Conservation (phyloP, 2,797 vertebrate species). For the Gorsachius magnificus region DNA sequence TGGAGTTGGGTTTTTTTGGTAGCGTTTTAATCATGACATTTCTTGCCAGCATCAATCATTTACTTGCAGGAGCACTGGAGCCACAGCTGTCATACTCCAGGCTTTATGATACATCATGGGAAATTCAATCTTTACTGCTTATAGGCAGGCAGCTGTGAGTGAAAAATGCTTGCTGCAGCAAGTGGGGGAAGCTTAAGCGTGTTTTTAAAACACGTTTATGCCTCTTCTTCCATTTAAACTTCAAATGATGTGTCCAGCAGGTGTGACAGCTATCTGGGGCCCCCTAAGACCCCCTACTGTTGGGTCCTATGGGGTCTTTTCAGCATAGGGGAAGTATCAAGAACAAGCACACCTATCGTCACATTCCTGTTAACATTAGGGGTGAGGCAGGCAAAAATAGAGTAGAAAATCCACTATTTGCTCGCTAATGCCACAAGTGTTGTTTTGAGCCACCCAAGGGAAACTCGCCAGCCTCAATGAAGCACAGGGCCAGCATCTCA, state of each 20-base stretch:
- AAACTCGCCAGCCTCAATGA: neutral
- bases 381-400: neutral
- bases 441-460: neutral
- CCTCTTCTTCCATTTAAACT: neutral
- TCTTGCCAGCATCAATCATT: conserved; percentile 11
- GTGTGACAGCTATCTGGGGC: neutral
- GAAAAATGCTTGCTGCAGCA: neutral
- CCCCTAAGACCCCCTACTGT: neutral
- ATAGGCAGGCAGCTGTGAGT: neutral
- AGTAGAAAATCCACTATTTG: neutral
- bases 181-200: neutral
- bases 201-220: neutral
- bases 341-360: neutral
- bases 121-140: conserved; percentile 4
- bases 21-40: neutral
- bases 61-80: neutral
- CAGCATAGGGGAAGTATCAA: neutral
- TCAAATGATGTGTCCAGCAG: neutral
- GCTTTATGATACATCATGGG: conserved; percentile 8
- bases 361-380: neutral
- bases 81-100: conserved; percentile 34
- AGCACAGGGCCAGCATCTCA: neutral
- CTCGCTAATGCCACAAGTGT: neutral
- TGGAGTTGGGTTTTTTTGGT: neutral
- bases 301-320: neutral